Evolutionary conservation across 1,140 invertebrate genomes (phyloP).

Genomic region (Oryctes rhinoceros): DNA sequence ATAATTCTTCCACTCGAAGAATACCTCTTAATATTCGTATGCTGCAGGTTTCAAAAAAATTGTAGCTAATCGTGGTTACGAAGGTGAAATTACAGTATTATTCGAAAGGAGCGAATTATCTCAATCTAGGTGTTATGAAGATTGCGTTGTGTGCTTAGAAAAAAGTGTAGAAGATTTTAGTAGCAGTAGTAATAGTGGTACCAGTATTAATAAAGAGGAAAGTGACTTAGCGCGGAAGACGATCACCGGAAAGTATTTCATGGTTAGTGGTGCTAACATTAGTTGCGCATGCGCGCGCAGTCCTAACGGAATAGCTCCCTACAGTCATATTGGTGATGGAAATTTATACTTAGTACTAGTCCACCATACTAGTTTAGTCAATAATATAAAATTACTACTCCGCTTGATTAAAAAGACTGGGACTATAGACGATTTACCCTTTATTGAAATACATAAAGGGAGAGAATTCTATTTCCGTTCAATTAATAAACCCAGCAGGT

Average conservation of each 20-base stretch:
- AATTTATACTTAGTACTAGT: slow-evolving; percentile 82
- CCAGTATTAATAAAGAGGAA: slow-evolving; percentile 18
- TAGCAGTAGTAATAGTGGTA: slow-evolving; percentile 40
- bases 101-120: slow-evolving; percentile 58
- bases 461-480: slow-evolving; percentile 78
- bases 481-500: slow-evolving; percentile 67
- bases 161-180: slow-evolving; percentile 44
- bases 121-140: slow-evolving; percentile 51
- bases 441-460: slow-evolving; percentile 80
- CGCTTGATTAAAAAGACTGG: slow-evolving; percentile 68
- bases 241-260: slow-evolving; percentile 78
- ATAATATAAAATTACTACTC: slow-evolving; percentile 77
- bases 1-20: neutral
- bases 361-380: slow-evolving; percentile 75
- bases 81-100: slow-evolving; percentile 72
- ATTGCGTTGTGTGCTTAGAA: slow-evolving; percentile 52
- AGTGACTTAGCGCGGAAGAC: slow-evolving; percentile 63
- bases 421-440: slow-evolving; percentile 72
- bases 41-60: slow-evolving; percentile 76
- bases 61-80: slow-evolving; percentile 74
- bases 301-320: slow-evolving; percentile 80
- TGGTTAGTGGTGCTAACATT: slow-evolving; percentile 81
- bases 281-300: slow-evolving; percentile 79
- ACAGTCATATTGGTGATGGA: slow-evolving; percentile 84
- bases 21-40: slow-evolving; percentile 41